phyloP scores from a whole-genome alignment of 2,797 vertebrate species.

The Crax fasciolata region DNA sequence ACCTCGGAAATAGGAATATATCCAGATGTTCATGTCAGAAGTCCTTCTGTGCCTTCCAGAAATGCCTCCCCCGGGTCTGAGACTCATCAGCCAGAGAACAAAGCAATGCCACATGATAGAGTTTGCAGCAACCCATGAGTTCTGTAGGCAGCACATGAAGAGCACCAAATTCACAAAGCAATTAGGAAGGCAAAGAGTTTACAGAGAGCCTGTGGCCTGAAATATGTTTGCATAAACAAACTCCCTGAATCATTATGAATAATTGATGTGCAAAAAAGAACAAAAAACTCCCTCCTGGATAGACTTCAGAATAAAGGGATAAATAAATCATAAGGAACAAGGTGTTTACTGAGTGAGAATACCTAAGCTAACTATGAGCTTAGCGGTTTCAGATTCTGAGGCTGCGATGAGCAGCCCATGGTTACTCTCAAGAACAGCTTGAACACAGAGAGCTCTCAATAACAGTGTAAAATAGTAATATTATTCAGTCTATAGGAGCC shows the following conservation, averaged over 20 bases:
- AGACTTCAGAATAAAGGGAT: conserved; percentile 8
- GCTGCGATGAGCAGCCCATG: neutral
- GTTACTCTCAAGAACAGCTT: conserved; percentile 56
- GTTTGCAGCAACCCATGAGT: neutral
- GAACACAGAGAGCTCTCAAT: neutral
- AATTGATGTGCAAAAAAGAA: neutral
- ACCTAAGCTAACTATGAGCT: conserved; percentile 15
- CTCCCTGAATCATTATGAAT: neutral
- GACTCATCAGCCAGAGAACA: neutral
- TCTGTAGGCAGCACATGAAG: neutral
- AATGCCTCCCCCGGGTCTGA: neutral
- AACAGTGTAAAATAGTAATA: conserved; percentile 48
- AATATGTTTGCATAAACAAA: neutral
- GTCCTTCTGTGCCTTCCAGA: neutral
- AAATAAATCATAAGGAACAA: conserved; percentile 46
- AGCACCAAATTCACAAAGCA: neutral
- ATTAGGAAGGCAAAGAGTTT: neutral
- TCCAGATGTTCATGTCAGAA: neutral
- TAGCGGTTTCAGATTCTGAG: conserved; percentile 32
- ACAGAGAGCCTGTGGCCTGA: neutral
- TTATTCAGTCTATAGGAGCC: conserved; percentile 28
- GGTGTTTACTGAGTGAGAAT: conserved; percentile 47
- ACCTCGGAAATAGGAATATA: neutral
- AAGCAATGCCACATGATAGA: neutral
- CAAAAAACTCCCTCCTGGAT: neutral